A percentile compares a stretch with the other conserved stretches of the same genome.
Evolutionary conservation across 2,797 vertebrate species (phyloP).

Genomic region (Sebastes itinus): DNA sequence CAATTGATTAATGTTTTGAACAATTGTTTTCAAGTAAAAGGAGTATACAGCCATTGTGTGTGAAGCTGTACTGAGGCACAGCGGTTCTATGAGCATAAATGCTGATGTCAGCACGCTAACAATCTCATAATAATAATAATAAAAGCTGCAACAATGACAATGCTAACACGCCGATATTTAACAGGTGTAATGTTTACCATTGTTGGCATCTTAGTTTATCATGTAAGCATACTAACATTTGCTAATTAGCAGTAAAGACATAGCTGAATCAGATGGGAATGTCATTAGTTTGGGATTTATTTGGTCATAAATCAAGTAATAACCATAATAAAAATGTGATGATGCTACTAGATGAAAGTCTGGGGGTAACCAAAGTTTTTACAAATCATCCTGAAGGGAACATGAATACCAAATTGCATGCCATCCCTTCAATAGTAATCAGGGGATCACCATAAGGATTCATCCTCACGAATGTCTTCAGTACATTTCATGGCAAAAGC

Average conservation of each 20-base stretch:
- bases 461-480: neutral
- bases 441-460: neutral
- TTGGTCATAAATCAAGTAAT: neutral
- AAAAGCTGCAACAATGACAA: too few species aligned
- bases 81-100: neutral
- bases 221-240: neutral
- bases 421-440: too few species aligned
- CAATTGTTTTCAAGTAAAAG: neutral
- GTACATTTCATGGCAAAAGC: neutral
- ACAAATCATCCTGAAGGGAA: neutral
- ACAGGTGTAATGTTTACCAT: too few species aligned
- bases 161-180: too few species aligned
- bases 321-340: neutral
- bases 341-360: neutral
- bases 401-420: too few species aligned
- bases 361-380: fast-evolving
- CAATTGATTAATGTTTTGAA: neutral
- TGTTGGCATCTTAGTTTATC: neutral
- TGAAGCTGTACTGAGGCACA: neutral
- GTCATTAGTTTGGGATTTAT: neutral
- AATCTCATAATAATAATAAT: neutral
- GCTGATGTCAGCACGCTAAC: neutral
- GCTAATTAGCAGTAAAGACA: neutral
- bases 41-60: neutral
- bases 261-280: neutral